A percentile compares a stretch with the other conserved stretches of the same genome.
Evolutionary conservation across 2,797 vertebrate species (phyloP).

Genomic region (Apogon hyalosoma): DNA sequence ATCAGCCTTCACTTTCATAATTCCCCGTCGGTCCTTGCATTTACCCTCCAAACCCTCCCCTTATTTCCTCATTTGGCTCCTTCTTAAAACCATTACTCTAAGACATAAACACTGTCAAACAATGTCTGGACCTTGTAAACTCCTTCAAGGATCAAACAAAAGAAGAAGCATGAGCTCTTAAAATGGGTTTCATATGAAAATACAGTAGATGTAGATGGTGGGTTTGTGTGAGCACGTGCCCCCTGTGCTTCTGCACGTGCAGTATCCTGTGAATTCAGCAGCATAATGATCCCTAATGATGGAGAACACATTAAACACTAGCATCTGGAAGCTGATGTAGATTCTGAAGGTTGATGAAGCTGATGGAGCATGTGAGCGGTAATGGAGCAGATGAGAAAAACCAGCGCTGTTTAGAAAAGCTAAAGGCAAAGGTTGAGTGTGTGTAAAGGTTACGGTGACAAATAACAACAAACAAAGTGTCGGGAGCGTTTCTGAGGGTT

Average conservation of each 20-base stretch:
- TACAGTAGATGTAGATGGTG: background rate
- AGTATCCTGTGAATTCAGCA: constrained; percentile 7
- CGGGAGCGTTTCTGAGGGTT: background rate
- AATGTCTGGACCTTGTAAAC: constrained; percentile 9
- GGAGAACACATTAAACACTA: constrained; percentile 40
- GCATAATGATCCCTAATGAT: constrained; percentile 51
- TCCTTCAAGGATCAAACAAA: background rate
- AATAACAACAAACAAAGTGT: constrained; percentile 8
- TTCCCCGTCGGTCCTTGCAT: background rate
- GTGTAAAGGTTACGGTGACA: constrained; percentile 5
- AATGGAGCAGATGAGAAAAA: constrained; percentile 24
- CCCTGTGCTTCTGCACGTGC: constrained; percentile 8
- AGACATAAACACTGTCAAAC: constrained; percentile 30
- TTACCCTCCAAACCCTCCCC: background rate
- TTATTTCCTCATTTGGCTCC: constrained; percentile 6
- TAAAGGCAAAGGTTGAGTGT: background rate
- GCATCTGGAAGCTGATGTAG: constrained; percentile 65
- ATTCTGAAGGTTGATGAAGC: constrained; percentile 21
- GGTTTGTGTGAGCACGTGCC: constrained; percentile 1
- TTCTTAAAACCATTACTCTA: constrained; percentile 20
- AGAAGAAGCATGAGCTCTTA: constrained; percentile 9
- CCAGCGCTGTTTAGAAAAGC: background rate
- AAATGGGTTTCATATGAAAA: background rate
- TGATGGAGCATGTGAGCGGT: constrained; percentile 10
- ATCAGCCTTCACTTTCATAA: constrained; percentile 2